Base-by-base conservation (phyloP, 2,888 invertebrate species). In the Drosophila nr. perissopoda region DNA sequence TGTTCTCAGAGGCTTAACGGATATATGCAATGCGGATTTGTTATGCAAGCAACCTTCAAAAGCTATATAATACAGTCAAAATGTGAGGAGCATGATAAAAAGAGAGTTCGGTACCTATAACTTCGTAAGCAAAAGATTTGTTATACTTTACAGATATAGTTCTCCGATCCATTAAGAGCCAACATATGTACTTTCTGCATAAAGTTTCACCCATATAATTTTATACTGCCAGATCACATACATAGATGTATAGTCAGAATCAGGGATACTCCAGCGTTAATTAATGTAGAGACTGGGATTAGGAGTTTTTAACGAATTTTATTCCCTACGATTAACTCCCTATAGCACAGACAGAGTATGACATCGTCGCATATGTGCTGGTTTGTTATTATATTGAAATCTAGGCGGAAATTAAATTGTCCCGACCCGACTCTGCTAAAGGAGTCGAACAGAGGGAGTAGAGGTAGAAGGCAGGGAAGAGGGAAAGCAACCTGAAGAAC, bases 361-460 rank as follows among this genome's bases (percentile, higher is more conserved):
- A 10, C 2, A 16, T 8, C 16, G 40, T 21, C n/a, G 13, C 27
- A 36, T 8, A 25, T 5, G 8, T 29, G 8, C 8, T n/a, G 29
- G n/a, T 40, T 16, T 40, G 38, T 71, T 76, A 66, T 74, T 79
- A 89, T 76, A 88, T 89, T 88, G 88, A 90, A 86, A 80, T 86
- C 78, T 78, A 80, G 76, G 67, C 81, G 86, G 90, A 90, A 90
- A 86, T 90, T 90, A 88, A 90, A 87, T 90, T 86, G 76, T 87
- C 83, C 86, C 83, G 80, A 83, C 75, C 76, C 73, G 76, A 73
- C 74, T 42, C 60, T 51, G 38, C 38, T 11, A 27, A n/a, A 33
- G 33, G 6, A 29, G 29, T 27, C 16, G 25, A 48, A 16, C 48
- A 56, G 25, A 34, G 10, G 34, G 5, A 25, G 21, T 10, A 10